These are phyloP conservation scores for Acronicta leporina DNA, from an alignment of 2,888 invertebrate species.

Conservation along the genomic window DNA sequence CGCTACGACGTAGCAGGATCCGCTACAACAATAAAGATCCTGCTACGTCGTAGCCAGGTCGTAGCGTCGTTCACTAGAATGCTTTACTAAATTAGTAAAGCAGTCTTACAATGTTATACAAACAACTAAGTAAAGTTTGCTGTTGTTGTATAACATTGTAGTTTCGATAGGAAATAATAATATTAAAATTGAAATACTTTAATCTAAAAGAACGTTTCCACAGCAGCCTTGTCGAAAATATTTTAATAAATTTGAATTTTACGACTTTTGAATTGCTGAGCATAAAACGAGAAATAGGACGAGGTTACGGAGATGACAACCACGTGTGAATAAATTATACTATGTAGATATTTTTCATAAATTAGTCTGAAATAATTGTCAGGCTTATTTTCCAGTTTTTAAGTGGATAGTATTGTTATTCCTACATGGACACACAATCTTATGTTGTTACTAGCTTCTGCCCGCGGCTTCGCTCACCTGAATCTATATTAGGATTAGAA, in stretches of 20 bases:
- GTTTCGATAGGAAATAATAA: neutral
- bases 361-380: neutral
- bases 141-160: no score
- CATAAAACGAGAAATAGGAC: slow-evolving; percentile 24
- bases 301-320: slow-evolving; percentile 24
- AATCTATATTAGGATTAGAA: no score
- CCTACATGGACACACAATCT: neutral
- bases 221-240: neutral
- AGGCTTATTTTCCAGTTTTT: neutral
- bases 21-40: no score
- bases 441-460: no score
- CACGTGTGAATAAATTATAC: slow-evolving; percentile 7
- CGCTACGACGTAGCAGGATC: slow-evolving; percentile 1
- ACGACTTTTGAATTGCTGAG: neutral
- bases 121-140: no score
- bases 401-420: neutral
- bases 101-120: no score
- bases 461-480: no score
- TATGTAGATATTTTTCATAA: neutral
- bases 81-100: no score
- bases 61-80: no score
- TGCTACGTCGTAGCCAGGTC: no score
- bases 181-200: neutral
- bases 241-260: slow-evolving; percentile 4
- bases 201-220: neutral